Evolutionary conservation across 2,888 invertebrate species (phyloP).

Genomic region (Escarpia spicata): DNA sequence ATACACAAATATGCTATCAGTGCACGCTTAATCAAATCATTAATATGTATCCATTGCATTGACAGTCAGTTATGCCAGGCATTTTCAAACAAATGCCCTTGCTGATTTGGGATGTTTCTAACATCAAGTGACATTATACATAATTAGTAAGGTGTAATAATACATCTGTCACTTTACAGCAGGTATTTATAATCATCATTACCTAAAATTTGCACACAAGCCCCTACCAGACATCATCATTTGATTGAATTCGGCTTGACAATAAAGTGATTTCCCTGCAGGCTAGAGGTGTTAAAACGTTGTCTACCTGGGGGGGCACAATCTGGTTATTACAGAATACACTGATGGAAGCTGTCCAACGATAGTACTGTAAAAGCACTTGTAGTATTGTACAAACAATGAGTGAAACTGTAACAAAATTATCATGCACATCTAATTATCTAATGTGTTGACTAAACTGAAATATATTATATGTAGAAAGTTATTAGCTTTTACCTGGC

Average conservation of each 20-base stretch:
- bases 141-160: background rate
- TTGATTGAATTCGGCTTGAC: background rate
- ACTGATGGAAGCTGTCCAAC: background rate
- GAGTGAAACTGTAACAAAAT: background rate
- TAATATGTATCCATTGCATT: background rate
- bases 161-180: conserved; percentile 8
- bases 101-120: background rate
- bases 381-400: background rate
- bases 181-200: background rate
- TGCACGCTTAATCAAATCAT: no score
- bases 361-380: background rate
- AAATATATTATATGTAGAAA: no score
- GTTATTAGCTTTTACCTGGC: no score
- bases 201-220: background rate
- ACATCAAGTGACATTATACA: conserved; percentile 1
- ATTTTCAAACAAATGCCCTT: background rate
- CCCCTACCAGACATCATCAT: background rate
- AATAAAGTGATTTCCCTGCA: conserved; percentile 4
- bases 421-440: no score
- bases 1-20: background rate
- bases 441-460: no score
- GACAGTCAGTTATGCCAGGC: background rate
- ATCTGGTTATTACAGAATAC: background rate
- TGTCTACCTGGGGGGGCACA: background rate
- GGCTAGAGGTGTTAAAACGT: background rate